These are phyloP conservation scores for Myrmophylax atrothorax DNA, from an alignment of 2,113 vertebrate genomes.

Conservation along the genomic window DNA sequence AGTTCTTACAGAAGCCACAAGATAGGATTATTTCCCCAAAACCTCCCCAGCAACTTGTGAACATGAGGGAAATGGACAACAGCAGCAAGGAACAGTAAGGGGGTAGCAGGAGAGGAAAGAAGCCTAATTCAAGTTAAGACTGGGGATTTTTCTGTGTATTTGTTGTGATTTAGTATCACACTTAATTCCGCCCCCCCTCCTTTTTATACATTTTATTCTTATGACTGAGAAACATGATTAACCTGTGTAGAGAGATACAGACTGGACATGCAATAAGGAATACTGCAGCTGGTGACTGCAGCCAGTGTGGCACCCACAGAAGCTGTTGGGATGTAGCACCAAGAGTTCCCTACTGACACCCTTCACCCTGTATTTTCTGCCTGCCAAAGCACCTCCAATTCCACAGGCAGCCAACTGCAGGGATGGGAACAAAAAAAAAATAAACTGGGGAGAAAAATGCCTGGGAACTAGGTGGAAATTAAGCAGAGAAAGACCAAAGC, in stretches of 20 bases:
- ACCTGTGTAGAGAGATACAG: not conserved
- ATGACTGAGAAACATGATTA: not conserved
- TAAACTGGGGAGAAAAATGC: not conserved
- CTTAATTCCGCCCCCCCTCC: not conserved
- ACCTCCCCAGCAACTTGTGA: not conserved
- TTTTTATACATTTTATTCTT: not conserved
- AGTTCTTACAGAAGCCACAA: not conserved
- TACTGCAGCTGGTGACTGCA: not conserved
- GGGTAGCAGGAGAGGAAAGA: not conserved
- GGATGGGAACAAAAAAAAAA: not conserved
- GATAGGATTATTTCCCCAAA: not conserved
- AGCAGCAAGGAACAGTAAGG: accelerated
- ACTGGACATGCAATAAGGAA: not conserved
- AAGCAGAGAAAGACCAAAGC: not conserved
- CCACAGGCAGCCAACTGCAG: not conserved
- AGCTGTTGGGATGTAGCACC: not conserved
- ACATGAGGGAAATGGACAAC: not conserved
- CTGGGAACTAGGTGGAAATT: not conserved
- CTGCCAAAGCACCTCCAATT: not conserved
- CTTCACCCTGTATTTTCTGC: not conserved
- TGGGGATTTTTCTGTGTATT: accelerated
- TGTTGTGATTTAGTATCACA: not conserved
- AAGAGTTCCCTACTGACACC: not conserved
- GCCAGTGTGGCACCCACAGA: accelerated
- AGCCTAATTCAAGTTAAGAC: not conserved